Evolutionary conservation across 2,797 vertebrate genomes (phyloP).

Genomic region (Chaenodraco wilsoni): DNA sequence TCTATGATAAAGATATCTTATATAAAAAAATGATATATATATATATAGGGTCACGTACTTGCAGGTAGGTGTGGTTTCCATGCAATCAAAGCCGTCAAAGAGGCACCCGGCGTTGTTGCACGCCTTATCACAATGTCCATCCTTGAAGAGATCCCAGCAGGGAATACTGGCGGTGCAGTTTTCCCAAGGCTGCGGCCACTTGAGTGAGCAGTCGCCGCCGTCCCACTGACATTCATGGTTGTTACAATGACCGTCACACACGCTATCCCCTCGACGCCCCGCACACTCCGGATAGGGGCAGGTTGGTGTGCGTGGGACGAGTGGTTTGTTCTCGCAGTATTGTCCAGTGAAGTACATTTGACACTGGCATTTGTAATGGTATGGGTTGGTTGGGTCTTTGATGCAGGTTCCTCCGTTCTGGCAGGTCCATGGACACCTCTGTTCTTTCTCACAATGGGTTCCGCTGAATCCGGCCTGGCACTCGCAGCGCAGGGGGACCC

Average conservation of each 20-base stretch:
- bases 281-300: slow-evolving; percentile 83
- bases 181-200: slow-evolving; percentile 86
- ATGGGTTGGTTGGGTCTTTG: slow-evolving; percentile 77
- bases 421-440: slow-evolving; percentile 82
- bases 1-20: too few species aligned
- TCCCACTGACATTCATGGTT: slow-evolving; percentile 92
- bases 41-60: slow-evolving; percentile 83
- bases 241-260: slow-evolving; percentile 91
- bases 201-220: slow-evolving; percentile 92
- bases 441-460: slow-evolving; percentile 78
- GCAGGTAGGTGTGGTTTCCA: slow-evolving; percentile 78
- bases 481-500: slow-evolving; percentile 81
- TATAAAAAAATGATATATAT: too few species aligned
- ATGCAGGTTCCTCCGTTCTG: slow-evolving; percentile 89
- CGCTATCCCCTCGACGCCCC: slow-evolving; percentile 78
- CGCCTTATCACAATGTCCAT: slow-evolving; percentile 80
- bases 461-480: slow-evolving; percentile 86
- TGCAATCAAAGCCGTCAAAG: slow-evolving; percentile 89
- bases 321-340: slow-evolving; percentile 77
- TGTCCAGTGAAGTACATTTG: slow-evolving; percentile 77
- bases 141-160: slow-evolving; percentile 91
- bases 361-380: slow-evolving; percentile 86
- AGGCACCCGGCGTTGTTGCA: slow-evolving; percentile 84
- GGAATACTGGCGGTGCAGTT: slow-evolving; percentile 84
- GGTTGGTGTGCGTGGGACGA: fast-evolving